Percentiles rank a stretch among this genome's conserved stretches.
Conservation (phyloP, 2,113 vertebrate genomes). For the Dendropsophus ebraccatus region DNA sequence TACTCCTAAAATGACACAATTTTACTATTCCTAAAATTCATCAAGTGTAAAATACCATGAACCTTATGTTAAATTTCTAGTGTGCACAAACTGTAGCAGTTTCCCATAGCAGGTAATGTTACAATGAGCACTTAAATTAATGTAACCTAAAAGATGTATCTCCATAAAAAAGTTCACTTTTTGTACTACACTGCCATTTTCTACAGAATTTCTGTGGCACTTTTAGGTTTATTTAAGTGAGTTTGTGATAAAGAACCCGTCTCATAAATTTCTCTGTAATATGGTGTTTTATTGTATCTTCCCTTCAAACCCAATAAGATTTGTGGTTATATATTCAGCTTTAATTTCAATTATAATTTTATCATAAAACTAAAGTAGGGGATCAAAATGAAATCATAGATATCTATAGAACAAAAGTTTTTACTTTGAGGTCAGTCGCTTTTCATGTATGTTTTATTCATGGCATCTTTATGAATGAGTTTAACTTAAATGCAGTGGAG, state of each 20-base stretch:
- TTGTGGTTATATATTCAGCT: neutral
- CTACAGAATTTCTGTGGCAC: neutral
- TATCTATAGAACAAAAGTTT: neutral
- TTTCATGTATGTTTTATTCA: neutral
- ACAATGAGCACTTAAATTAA: too few relatives aligned
- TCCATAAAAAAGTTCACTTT: neutral
- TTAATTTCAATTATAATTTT: neutral
- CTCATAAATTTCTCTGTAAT: too few relatives aligned
- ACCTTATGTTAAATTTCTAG: neutral
- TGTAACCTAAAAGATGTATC: neutral
- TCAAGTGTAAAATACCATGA: neutral
- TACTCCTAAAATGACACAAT: too few relatives aligned
- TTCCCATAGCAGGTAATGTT: neutral
- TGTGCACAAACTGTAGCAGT: neutral
- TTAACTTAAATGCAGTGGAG: neutral
- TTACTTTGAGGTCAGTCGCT: neutral
- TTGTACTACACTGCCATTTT: slow-evolving; percentile 6
- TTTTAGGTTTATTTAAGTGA: neutral
- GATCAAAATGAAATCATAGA: neutral
- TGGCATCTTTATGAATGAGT: neutral
- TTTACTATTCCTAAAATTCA: neutral
- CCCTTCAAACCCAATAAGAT: too few relatives aligned
- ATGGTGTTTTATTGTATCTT: too few relatives aligned
- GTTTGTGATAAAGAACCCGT: neutral
- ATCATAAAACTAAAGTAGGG: too few relatives aligned